Conservation (phyloP, 2,888 invertebrate genomes). For the Drosophila multiciliata region DNA sequence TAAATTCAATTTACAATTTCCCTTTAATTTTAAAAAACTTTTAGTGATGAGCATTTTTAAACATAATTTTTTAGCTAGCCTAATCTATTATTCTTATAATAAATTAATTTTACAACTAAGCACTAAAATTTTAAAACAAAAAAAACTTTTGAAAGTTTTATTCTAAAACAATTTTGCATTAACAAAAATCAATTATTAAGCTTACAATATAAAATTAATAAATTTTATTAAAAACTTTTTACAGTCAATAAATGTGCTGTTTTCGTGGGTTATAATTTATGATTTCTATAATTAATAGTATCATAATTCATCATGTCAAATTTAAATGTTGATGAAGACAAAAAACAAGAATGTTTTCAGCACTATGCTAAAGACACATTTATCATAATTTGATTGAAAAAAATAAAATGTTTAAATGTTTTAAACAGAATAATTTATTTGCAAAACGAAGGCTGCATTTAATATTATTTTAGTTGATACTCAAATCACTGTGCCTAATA, state of each 20-base stretch:
- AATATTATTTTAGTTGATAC: background rate
- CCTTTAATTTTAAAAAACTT: background rate
- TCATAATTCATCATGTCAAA: background rate
- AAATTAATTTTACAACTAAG: background rate
- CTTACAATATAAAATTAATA: background rate
- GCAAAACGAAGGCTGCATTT: background rate
- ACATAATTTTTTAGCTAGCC: background rate
- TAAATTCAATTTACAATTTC: background rate
- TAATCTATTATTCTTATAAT: background rate
- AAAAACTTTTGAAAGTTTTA: background rate
- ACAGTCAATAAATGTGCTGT: background rate
- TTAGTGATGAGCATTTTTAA: background rate
- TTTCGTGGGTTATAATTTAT: background rate
- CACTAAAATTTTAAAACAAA: background rate
- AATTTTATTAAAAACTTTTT: background rate
- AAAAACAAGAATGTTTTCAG: background rate
- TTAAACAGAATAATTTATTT: background rate
- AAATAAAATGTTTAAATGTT: background rate
- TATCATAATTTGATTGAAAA: background rate
- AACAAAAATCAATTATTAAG: background rate
- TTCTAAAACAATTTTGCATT: background rate
- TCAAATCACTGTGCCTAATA: constrained; percentile 38
- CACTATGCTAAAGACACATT: background rate
- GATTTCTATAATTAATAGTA: background rate
- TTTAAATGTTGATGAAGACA: background rate